Evolutionary conservation across 1,140 invertebrate genomes (phyloP).

Genomic region (Brachionus rubens): DNA sequence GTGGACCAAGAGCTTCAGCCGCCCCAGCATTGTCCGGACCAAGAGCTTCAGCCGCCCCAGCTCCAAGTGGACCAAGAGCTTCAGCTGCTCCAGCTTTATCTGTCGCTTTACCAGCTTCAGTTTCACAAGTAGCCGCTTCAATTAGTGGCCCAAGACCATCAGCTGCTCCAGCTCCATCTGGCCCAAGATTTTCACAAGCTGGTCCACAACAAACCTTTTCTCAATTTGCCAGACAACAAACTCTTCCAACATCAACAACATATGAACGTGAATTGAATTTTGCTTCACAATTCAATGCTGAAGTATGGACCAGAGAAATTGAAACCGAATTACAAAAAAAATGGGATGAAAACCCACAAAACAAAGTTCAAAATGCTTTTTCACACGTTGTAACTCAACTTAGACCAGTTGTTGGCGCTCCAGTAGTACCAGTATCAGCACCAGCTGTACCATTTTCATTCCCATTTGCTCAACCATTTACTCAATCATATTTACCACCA

Average conservation of each 20-base stretch:
- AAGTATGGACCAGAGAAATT: neutral
- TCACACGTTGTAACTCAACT: neutral
- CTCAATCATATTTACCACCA: no score
- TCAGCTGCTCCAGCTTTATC: neutral
- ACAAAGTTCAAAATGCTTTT: neutral
- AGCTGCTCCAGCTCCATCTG: neutral
- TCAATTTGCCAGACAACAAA: neutral
- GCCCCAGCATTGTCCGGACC: neutral
- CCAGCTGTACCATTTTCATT: neutral
- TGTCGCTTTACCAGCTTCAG: neutral
- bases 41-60: neutral
- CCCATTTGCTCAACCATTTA: no score
- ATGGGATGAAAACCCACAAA: neutral
- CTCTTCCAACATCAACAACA: slow-evolving; percentile 7
- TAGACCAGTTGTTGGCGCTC: no score
- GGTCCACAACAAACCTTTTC: neutral
- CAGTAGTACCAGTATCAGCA: neutral
- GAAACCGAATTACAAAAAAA: neutral
- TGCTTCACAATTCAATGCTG: neutral
- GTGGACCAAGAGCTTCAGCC: neutral
- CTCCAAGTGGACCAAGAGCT: neutral
- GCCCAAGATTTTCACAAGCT: neutral
- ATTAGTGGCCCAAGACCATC: neutral
- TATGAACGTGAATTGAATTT: slow-evolving; percentile 19
- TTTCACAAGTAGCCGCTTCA: neutral